phyloP scores from a whole-genome alignment of 1,140 invertebrate species.

The Aphaenogaster ashmeadi region DNA sequence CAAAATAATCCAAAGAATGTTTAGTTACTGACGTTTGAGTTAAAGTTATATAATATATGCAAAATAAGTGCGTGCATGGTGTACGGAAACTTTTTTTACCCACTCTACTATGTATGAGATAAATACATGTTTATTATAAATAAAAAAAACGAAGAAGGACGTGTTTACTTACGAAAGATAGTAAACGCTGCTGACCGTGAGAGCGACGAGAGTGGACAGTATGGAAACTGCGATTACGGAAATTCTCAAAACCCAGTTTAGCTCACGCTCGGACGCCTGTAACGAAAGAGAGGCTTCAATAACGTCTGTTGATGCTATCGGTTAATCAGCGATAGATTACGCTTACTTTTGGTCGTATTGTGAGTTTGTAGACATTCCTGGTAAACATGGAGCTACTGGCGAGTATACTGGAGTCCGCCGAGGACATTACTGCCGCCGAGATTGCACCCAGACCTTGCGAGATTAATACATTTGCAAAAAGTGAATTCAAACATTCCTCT shows the following conservation, averaged over 20 bases:
- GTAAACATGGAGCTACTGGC: slow-evolving; percentile 94
- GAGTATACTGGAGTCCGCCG: slow-evolving; percentile 93
- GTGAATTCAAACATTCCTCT: neutral
- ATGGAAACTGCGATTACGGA: slow-evolving; percentile 91
- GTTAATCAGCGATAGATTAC: neutral
- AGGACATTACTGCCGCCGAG: slow-evolving; percentile 94
- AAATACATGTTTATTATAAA: neutral
- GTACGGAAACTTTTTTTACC: too few relatives aligned
- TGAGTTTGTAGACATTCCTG: slow-evolving; percentile 93
- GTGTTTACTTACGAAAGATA: slow-evolving; percentile 90
- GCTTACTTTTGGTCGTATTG: slow-evolving; percentile 91
- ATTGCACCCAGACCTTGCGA: slow-evolving; percentile 92
- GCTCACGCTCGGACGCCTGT: slow-evolving; percentile 91
- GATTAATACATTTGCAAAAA: slow-evolving; percentile 75
- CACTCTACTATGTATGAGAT: too few relatives aligned
- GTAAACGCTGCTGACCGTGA: slow-evolving; percentile 93
- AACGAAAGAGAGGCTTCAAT: slow-evolving; percentile 49
- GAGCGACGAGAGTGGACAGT: slow-evolving; percentile 91
- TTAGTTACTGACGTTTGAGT: too few relatives aligned
- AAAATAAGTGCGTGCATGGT: too few relatives aligned
- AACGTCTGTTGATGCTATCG: neutral
- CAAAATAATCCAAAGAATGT: too few relatives aligned
- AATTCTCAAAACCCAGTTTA: slow-evolving; percentile 92
- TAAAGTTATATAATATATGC: too few relatives aligned
- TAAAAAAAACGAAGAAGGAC: slow-evolving; percentile 5